Evolutionary conservation across 1,140 invertebrate genomes (phyloP), one percentile per base, ranked within the genome.

Genomic region (Zaprionus inermis): DNA sequence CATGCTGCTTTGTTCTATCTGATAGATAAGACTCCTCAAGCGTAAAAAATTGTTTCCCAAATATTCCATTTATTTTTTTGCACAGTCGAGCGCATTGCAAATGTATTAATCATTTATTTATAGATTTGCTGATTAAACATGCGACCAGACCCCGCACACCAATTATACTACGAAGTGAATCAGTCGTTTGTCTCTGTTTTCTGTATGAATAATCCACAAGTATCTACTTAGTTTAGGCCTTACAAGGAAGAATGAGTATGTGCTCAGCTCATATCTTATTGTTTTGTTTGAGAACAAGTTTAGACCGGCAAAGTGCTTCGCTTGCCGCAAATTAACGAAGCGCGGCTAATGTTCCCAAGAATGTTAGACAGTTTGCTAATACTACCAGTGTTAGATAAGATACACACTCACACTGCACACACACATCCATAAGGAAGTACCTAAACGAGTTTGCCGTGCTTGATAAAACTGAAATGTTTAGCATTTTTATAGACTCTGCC

Each of bases 81-180:
- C 28, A 67, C 44, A 38, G 38, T 61, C 12, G 44, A 70, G 54
- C 38, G 61, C 32, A 80, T 80, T 66, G 66, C 61, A 58, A 76
- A 81, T 84, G 76, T 76, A 76, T 79, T 68, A 88, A 86, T 79
- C 74, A 54, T 76, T 74, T 88, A 88, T 86, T 88, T 69, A 64
- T 86, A 86, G 73, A 77, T 74, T 46, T 60, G 83, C 83, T 88
- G 82, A 86, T 86, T 83, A 86, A 81, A 88, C 68, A 88, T 70
- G 58, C 52, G 49, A 68, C 52, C 54, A 22, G 36, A 16, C 63
- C 24, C 18, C 20, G 16, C 11, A 10, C 44, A 12, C 10, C 18
- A 64, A 44, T 71, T 61, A 72, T 76, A 44, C 38, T 44, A 14
- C n/a, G 38, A 16, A 55, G 52, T 46, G 66, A 72, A 30, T 64